A percentile compares a stretch with the other conserved stretches of the same genome.
phyloP scores from a whole-genome alignment of 2,113 vertebrate genomes.

The Callaeas wilsoni region DNA sequence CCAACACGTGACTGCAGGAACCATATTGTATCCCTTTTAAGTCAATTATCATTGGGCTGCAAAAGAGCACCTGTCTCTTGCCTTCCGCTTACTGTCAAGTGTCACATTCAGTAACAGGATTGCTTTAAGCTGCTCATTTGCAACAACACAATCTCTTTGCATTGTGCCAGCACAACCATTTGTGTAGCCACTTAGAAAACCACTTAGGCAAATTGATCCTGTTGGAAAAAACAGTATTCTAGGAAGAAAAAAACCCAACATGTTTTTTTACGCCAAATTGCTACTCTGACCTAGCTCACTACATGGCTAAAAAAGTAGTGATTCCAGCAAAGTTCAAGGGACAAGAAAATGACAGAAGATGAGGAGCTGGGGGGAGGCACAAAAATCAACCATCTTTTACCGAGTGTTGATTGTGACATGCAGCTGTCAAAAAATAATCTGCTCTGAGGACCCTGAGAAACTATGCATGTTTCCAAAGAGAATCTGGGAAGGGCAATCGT shows the following conservation, averaged over 20 bases:
- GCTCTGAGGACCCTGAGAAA: background rate
- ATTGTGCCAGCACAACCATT: background rate
- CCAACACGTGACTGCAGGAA: background rate
- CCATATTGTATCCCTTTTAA: background rate
- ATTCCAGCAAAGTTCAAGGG: background rate
- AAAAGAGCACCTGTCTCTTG: background rate
- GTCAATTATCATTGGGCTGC: background rate
- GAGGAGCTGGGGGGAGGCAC: background rate
- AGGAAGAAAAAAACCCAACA: background rate
- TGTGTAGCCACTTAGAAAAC: background rate
- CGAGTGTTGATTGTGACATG: background rate
- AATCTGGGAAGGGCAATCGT: background rate
- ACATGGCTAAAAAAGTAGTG: background rate
- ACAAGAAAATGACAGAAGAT: background rate
- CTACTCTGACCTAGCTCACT: background rate
- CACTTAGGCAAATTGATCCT: conserved; percentile 3
- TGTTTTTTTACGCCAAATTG: background rate
- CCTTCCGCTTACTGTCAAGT: background rate
- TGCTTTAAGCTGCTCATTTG: conserved; percentile 10
- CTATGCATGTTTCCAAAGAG: background rate
- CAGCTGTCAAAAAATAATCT: background rate
- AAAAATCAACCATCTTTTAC: background rate
- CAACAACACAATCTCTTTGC: background rate
- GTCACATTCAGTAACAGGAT: background rate
- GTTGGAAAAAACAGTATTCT: background rate